A percentile compares a stretch with the other conserved stretches of the same genome.
Evolutionary conservation across 2,797 vertebrate species (phyloP).

Genomic region (Spinus pinus): DNA sequence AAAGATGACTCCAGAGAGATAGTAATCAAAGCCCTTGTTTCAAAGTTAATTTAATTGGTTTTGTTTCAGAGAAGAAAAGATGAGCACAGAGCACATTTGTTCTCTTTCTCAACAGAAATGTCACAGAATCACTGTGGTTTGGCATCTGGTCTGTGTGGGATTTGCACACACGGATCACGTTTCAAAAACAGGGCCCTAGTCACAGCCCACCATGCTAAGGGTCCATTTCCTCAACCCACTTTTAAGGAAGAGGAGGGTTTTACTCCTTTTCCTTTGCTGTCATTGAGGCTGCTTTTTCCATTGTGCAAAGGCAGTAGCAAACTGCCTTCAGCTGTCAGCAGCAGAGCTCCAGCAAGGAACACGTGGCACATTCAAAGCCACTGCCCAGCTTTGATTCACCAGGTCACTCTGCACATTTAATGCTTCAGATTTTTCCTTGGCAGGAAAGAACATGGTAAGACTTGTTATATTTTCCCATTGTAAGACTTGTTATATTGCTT

Average conservation of each 20-base stretch:
- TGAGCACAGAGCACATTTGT: background rate
- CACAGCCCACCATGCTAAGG: background rate
- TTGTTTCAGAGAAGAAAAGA: background rate
- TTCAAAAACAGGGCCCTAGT: background rate
- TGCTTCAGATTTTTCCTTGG: background rate
- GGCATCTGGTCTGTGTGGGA: background rate
- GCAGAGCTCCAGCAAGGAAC: background rate
- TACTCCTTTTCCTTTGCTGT: background rate
- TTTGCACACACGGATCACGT: background rate
- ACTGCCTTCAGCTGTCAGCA: background rate
- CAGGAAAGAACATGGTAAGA: background rate
- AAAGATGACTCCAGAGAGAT: background rate
- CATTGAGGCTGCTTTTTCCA: background rate
- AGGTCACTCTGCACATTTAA: background rate
- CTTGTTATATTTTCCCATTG: accelerated
- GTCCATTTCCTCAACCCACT: background rate
- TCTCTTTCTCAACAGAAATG: background rate
- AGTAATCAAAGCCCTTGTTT: conserved; percentile 9
- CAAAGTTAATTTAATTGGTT: conserved; percentile 1
- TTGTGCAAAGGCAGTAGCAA: background rate
- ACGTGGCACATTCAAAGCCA: accelerated
- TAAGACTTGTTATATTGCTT: background rate
- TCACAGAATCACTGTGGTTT: background rate
- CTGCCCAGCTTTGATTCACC: background rate
- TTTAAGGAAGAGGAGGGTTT: background rate